A percentile compares a stretch with the other conserved stretches of the same genome.
These are phyloP conservation scores for Balaeniceps rex DNA, from an alignment of 2,113 vertebrate genomes.

Conservation along the genomic window DNA sequence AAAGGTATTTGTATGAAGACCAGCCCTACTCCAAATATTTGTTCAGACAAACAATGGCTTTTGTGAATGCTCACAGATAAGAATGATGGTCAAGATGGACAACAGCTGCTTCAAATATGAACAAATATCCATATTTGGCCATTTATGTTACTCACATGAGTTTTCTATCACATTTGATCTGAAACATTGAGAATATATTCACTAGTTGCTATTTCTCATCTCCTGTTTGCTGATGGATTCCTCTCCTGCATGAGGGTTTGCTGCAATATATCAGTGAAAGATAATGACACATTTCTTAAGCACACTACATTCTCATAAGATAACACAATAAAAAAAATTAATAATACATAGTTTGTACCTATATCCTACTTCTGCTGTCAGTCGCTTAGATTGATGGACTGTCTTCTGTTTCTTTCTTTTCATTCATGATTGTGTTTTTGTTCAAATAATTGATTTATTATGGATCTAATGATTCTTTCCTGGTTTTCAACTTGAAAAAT, in stretches of 20 bases:
- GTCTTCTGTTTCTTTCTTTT: not conserved
- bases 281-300: not conserved
- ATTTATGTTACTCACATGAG: not conserved
- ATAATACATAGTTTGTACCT: not conserved
- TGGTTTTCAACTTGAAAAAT: conserved; percentile 45
- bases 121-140: not conserved
- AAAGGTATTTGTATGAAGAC: not conserved
- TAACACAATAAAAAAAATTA: not conserved
- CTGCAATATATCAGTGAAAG: not conserved
- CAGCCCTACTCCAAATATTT: not conserved
- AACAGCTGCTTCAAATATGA: not conserved
- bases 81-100: not conserved
- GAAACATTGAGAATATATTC: not conserved
- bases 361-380: not conserved
- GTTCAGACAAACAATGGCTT: not conserved
- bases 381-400: not conserved
- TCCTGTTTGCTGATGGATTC: not conserved
- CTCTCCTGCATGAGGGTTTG: not conserved
- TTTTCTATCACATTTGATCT: not conserved
- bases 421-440: not conserved
- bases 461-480: conserved; percentile 9
- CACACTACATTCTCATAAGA: not conserved
- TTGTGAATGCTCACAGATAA: not conserved
- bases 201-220: not conserved
- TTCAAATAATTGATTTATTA: conserved; percentile 25